Conservation (phyloP, 2,113 vertebrate genomes). For the Oryzias celebensis region DNA sequence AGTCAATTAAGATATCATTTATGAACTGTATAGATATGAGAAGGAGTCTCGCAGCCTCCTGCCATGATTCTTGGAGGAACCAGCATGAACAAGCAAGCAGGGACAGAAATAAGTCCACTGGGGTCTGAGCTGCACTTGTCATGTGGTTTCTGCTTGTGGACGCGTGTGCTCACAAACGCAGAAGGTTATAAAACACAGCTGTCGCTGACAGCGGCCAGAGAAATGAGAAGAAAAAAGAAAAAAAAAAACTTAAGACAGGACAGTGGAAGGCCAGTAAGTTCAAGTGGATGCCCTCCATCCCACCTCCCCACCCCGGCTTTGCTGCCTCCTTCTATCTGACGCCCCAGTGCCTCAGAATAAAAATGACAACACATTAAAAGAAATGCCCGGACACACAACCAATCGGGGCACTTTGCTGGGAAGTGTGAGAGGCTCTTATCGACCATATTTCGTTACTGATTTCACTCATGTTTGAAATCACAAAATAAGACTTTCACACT, state of each 20-base stretch:
- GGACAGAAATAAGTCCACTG: not conserved
- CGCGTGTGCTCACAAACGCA: slow-evolving; percentile 9
- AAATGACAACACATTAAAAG: slow-evolving; percentile 83
- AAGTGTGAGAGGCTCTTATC: slow-evolving; percentile 79
- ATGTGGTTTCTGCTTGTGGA: slow-evolving; percentile 4
- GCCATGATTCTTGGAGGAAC: not conserved
- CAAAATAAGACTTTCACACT: slow-evolving; percentile 87
- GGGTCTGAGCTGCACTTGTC: slow-evolving; percentile 21
- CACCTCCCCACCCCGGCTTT: slow-evolving; percentile 20
- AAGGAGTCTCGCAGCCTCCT: not conserved
- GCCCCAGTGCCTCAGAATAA: slow-evolving; percentile 82
- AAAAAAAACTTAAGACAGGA: slow-evolving; percentile 55
- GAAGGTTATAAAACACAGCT: slow-evolving; percentile 26
- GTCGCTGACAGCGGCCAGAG: slow-evolving; percentile 70
- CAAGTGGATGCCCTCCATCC: slow-evolving; percentile 73
- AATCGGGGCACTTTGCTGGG: slow-evolving; percentile 58
- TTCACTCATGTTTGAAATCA: slow-evolving; percentile 88
- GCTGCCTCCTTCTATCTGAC: slow-evolving; percentile 74
- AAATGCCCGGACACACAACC: slow-evolving; percentile 55
- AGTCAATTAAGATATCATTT: not conserved
- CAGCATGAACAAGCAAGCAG: not conserved
- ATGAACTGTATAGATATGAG: not conserved
- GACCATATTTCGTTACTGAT: slow-evolving; percentile 85
- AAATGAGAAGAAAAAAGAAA: slow-evolving; percentile 67
- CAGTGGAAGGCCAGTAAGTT: slow-evolving; percentile 74